A percentile compares a stretch with the other conserved stretches of the same genome.
These are phyloP conservation scores for Coptodon bakossiorum DNA, from an alignment of 2,113 vertebrate genomes.

Conservation along the genomic window DNA sequence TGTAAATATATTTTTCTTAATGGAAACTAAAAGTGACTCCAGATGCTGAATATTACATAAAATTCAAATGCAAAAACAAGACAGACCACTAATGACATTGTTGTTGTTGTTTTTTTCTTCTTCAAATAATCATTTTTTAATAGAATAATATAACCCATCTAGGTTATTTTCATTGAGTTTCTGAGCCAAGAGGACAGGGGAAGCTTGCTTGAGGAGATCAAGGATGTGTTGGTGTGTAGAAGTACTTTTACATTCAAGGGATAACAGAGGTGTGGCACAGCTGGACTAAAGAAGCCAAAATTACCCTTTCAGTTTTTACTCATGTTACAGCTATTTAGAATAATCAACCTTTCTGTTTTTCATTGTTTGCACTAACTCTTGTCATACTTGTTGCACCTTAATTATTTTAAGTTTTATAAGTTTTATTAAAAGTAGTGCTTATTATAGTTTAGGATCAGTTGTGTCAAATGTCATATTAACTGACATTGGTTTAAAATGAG, in stretches of 20 bases:
- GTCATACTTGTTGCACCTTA: not conserved
- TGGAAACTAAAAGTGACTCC: not conserved
- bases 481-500: fast-evolving
- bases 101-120: not conserved
- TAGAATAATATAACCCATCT: not conserved
- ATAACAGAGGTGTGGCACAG: not conserved
- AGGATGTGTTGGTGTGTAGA: not conserved
- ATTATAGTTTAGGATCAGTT: not conserved
- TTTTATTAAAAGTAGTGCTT: not conserved
- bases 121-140: not conserved
- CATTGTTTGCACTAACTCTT: not conserved
- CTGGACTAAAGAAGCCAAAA: fast-evolving
- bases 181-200: not conserved
- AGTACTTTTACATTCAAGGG: not conserved
- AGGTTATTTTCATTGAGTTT: not conserved
- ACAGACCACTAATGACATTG: not conserved
- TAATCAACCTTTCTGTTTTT: not conserved
- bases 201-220: not conserved
- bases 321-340: not conserved
- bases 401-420: not conserved
- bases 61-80: not conserved
- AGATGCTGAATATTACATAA: not conserved
- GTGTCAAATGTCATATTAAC: not conserved
- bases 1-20: not conserved
- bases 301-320: not conserved